A percentile compares a stretch with the other conserved stretches of the same genome.
Evolutionary conservation across 2,797 vertebrate species (phyloP).

Genomic region (Eleutherodactylus coqui): DNA sequence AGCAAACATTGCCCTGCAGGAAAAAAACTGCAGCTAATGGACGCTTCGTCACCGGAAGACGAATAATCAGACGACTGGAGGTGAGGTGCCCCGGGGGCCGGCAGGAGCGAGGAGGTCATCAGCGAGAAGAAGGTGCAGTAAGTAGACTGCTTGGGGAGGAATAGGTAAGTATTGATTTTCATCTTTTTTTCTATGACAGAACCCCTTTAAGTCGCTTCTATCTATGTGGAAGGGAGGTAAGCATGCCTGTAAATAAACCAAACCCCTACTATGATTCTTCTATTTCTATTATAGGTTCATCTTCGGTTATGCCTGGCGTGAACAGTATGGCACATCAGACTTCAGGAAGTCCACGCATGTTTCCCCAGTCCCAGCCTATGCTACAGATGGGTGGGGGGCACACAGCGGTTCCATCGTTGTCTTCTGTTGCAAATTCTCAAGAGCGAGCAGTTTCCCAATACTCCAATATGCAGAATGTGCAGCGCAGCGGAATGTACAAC

Average conservation of each 20-base stretch:
- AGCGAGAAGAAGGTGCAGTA: too few species aligned
- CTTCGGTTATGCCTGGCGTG: constrained; percentile 83
- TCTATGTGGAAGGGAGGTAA: not conserved
- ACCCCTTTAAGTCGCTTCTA: not conserved
- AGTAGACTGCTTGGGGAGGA: too few species aligned
- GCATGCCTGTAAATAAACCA: not conserved
- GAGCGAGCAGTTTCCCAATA: constrained; percentile 86
- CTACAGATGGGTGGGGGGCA: constrained; percentile 86
- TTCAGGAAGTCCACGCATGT: constrained; percentile 85
- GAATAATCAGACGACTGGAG: too few species aligned
- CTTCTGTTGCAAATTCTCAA: constrained; percentile 78
- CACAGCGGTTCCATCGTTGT: constrained; percentile 75
- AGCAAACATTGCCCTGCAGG: too few species aligned
- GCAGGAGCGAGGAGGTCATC: too few species aligned
- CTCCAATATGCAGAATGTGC: constrained; percentile 79
- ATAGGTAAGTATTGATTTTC: too few species aligned
- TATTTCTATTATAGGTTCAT: constrained; percentile 77
- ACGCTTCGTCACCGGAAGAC: too few species aligned
- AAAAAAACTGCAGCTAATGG: too few species aligned
- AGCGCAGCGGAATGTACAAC: constrained; percentile 83
- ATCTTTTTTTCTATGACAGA: too few species aligned
- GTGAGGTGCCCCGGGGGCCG: too few species aligned
- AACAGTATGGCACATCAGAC: constrained; percentile 82
- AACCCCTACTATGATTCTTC: constrained; percentile 39
- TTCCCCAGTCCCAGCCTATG: constrained; percentile 87